Evolutionary conservation across 2,797 vertebrate species (phyloP), one percentile per base, ranked within the genome.

Genomic region (Nyctibius grandis): DNA sequence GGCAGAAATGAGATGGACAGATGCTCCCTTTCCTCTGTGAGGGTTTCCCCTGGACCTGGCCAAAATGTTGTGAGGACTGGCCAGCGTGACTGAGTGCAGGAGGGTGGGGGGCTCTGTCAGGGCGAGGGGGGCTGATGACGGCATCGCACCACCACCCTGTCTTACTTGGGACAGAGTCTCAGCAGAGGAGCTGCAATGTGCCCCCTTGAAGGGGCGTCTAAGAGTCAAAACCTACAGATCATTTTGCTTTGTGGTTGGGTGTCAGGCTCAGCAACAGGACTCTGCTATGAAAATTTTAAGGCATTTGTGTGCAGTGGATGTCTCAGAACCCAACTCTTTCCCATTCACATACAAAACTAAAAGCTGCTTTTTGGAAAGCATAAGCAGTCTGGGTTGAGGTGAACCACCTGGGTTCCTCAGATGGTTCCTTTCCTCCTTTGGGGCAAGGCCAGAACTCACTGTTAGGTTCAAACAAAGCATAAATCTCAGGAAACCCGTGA

Each of bases 41-140:
- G 12, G 7, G 4, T 25, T 88, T 67, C 44, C 19, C 12, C 0
- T 33, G 48, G 25, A 29, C 56, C 12, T 54, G 48, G 6, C 31
- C 77, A 82, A 69, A 57, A 31, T 20, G 4, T 56, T 56, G 16
- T 68, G 57, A 34, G 47, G 54, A 9, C 6, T 15, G 47, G 31
- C 11, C 34, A 31, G 17, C 1, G 3, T 47, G 57, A 3, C 9
- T 4, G 0, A 29, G 4, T 2, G 23, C 20, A 13, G 56, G 31
- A 57, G 21, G 6, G 3, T 5, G 31, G 47, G 31, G 5, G 44
- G 42, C 1, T 47, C 25, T 59, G 33, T 53, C 64, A 56, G 45
- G 31, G 29, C 1, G 6, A 23, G 72, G 19, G 31, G 7, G 17
- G 6, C 42, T 54, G 70, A 26, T 6, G 2, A 12, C 2, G 1